These are phyloP conservation scores for Apodemus sylvaticus DNA, from an alignment of 2,113 vertebrate species.

Conservation along the genomic window DNA sequence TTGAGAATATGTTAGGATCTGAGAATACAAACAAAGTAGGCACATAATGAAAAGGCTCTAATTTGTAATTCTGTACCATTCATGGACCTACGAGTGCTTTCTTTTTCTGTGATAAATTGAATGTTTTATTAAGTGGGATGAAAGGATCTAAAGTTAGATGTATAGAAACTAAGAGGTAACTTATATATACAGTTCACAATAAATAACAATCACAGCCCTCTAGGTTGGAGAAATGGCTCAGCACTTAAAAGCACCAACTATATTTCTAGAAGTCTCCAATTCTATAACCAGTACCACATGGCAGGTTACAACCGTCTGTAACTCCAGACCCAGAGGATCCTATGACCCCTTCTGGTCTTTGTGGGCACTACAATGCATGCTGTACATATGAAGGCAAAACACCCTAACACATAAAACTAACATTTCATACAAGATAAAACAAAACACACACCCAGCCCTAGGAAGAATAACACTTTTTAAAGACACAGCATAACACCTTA, in stretches of 20 bases:
- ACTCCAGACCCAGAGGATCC: neutral
- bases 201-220: neutral
- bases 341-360: neutral
- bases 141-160: neutral
- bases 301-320: neutral
- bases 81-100: neutral
- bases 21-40: neutral
- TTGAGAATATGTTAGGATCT: neutral
- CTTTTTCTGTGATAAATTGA: neutral
- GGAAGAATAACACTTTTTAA: neutral
- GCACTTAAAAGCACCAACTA: neutral
- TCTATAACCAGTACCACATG: neutral
- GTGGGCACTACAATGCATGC: neutral
- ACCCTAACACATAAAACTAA: neutral
- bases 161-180: neutral
- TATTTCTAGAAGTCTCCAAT: neutral
- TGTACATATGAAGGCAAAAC: neutral
- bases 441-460: neutral
- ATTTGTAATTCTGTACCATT: neutral
- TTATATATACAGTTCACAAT: neutral
- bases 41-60: neutral
- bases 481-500: neutral
- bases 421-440: neutral
- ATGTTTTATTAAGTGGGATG: neutral
- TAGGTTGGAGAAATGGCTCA: neutral